Evolutionary conservation across 2,113 vertebrate genomes (phyloP).

Genomic region (Rhagologus leucostigma): DNA sequence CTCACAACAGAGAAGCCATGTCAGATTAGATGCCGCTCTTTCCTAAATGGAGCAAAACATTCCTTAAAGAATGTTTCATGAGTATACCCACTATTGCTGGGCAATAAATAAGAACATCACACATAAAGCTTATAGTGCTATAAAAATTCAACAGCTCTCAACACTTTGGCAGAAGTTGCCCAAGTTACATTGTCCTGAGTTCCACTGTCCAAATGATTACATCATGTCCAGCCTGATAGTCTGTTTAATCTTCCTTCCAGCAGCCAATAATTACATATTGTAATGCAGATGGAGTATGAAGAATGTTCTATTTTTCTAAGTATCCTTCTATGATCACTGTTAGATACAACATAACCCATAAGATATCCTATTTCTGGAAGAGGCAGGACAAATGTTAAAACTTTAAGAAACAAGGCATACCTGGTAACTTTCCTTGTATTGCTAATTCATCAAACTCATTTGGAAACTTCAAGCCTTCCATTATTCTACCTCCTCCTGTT

Average conservation of each 20-base stretch:
- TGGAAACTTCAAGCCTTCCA: constrained; percentile 94
- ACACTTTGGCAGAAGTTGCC: background rate
- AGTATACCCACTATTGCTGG: background rate
- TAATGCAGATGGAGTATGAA: background rate
- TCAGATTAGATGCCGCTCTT: background rate
- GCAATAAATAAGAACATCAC: background rate
- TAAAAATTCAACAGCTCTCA: background rate
- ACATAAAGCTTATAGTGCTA: background rate
- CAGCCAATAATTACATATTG: background rate
- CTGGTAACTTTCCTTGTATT: constrained; percentile 90
- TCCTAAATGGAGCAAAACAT: background rate
- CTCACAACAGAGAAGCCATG: background rate
- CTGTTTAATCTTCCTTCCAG: background rate
- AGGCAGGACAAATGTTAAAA: background rate
- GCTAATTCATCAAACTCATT: constrained; percentile 97
- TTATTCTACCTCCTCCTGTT: constrained; percentile 88
- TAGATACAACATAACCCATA: background rate
- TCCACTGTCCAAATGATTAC: background rate
- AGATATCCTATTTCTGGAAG: background rate
- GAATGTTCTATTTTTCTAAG: background rate
- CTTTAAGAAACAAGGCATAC: constrained; percentile 65
- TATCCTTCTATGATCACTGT: background rate
- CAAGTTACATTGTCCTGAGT: background rate
- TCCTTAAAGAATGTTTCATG: background rate
- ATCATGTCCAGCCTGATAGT: background rate